phyloP scores from a whole-genome alignment of 2,888 invertebrate species.

The Cosmorhoe ocellata region DNA sequence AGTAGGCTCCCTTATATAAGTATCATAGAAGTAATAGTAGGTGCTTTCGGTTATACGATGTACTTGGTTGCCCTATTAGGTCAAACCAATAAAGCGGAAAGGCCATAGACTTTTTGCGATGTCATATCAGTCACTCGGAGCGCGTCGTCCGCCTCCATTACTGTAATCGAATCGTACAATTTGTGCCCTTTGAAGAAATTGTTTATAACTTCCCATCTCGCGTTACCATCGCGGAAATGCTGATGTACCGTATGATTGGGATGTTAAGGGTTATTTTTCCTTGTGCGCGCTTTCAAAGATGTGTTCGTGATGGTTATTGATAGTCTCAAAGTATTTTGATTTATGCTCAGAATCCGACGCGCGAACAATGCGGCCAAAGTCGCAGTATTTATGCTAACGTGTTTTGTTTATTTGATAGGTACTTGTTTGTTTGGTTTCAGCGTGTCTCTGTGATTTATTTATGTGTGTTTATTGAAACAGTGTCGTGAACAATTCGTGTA shows the following conservation, averaged over 20 bases:
- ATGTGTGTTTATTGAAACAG: conserved; percentile 3
- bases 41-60: no score
- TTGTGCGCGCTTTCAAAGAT: conserved; percentile 2
- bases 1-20: no score
- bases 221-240: conserved; percentile 5
- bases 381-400: conserved; percentile 39
- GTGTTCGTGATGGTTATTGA: conserved; percentile 19
- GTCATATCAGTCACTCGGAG: conserved; percentile 25
- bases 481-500: no score
- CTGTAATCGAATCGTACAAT: conserved; percentile 61
- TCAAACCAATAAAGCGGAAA: conserved; percentile 6
- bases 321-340: conserved; percentile 33
- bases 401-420: conserved; percentile 38
- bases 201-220: conserved; percentile 49
- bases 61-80: neutral
- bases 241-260: conserved; percentile 8
- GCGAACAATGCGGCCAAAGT: conserved; percentile 30
- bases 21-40: no score
- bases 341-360: conserved; percentile 28
- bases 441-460: conserved; percentile 9
- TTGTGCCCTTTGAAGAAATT: conserved; percentile 61
- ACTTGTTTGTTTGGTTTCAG: conserved; percentile 26
- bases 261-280: conserved; percentile 24
- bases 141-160: conserved; percentile 47
- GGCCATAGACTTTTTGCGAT: conserved; percentile 2